Conservation (phyloP, 2,888 invertebrate species). For the Torymus auratus region DNA sequence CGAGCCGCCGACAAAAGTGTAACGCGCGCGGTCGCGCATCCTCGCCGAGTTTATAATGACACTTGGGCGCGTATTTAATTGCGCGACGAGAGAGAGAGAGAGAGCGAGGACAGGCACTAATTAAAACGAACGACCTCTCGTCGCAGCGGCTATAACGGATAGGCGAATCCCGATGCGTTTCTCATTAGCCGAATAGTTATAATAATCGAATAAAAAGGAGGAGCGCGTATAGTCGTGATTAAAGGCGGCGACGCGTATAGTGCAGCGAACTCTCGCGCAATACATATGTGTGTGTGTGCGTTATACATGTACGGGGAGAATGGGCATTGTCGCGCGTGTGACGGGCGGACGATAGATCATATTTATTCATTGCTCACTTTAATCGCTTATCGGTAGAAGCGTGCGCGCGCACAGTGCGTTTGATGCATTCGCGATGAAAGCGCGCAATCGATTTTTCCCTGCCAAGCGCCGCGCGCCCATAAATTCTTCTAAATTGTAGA, state of each 20-base stretch:
- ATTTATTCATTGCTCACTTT: constrained; percentile 42
- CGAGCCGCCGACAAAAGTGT: constrained; percentile 38
- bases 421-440: constrained; percentile 28
- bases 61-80: constrained; percentile 38
- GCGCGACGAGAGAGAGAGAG: not conserved
- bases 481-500: no score
- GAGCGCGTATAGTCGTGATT: not conserved
- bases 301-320: not conserved
- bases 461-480: not conserved
- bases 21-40: constrained; percentile 1
- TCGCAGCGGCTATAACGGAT: not conserved
- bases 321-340: constrained; percentile 5
- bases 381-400: constrained; percentile 3
- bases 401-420: not conserved
- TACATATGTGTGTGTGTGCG: not conserved
- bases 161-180: constrained; percentile 14
- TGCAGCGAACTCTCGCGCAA: constrained; percentile 3
- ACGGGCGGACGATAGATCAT: constrained; percentile 23
- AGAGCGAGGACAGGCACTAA: constrained; percentile 21
- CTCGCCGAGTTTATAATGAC: constrained; percentile 23
- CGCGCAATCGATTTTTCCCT: not conserved
- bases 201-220: constrained; percentile 45
- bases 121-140: constrained; percentile 37
- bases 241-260: not conserved
- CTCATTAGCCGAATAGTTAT: constrained; percentile 45